A percentile compares a stretch with the other conserved stretches of the same genome.
Evolutionary conservation across 2,797 vertebrate species (phyloP).

Genomic region (Nyctibius grandis): DNA sequence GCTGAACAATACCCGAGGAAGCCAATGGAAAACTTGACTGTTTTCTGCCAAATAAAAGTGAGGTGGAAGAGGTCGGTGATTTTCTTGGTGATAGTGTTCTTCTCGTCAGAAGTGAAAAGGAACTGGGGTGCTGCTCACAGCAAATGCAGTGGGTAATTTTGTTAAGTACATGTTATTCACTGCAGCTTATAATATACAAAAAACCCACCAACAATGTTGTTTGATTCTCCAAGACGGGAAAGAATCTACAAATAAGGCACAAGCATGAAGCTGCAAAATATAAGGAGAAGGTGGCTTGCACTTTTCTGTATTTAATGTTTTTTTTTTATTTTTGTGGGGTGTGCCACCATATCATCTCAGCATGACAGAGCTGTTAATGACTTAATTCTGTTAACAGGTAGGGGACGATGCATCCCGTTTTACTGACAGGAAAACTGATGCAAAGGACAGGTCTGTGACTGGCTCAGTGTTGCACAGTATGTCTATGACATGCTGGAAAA

Average conservation of each 20-base stretch:
- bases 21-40: constrained; percentile 67
- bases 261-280: constrained; percentile 20
- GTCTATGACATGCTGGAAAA: neutral
- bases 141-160: constrained; percentile 76
- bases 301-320: neutral
- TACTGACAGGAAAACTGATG: neutral
- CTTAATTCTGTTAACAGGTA: neutral
- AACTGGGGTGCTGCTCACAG: constrained; percentile 65
- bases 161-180: constrained; percentile 77
- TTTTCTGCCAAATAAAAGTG: constrained; percentile 75
- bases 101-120: constrained; percentile 72
- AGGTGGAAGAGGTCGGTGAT: constrained; percentile 71
- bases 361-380: neutral
- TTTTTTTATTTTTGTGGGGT: neutral
- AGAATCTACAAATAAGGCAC: constrained; percentile 20
- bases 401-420: neutral
- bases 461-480: neutral
- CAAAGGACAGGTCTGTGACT: neutral
- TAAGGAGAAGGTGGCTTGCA: neutral
- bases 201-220: neutral
- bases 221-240: constrained; percentile 16
- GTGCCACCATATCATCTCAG: neutral
- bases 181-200: constrained; percentile 64
- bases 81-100: constrained; percentile 71
- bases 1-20: constrained; percentile 66